Conservation (phyloP, 2,797 vertebrate genomes). For the Pantherophis alleghaniensis region DNA sequence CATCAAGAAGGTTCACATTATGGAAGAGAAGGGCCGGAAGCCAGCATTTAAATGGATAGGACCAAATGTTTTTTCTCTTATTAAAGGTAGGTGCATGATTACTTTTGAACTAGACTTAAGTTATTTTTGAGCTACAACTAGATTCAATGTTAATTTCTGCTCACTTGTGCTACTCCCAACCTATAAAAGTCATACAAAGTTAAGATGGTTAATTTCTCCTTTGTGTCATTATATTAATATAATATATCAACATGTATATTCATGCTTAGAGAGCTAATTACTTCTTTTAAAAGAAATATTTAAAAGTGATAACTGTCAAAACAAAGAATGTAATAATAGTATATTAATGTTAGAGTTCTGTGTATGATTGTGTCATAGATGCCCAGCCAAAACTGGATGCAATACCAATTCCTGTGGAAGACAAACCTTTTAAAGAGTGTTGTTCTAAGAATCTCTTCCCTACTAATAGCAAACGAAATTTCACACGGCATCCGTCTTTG, state of each 20-base stretch:
- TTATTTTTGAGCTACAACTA: slow-evolving; percentile 3
- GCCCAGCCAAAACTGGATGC: slow-evolving; percentile 50
- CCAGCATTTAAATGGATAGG: slow-evolving; percentile 95
- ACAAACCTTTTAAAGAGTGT: slow-evolving; percentile 76
- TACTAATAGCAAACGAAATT: slow-evolving; percentile 78
- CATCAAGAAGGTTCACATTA: slow-evolving; percentile 94
- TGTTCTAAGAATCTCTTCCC: slow-evolving; percentile 94
- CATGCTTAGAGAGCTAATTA: not conserved
- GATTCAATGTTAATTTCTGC: not conserved
- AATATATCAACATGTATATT: not conserved
- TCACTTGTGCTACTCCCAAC: not conserved
- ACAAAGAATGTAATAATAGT: not conserved
- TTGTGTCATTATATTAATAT: not conserved
- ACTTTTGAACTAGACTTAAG: not conserved
- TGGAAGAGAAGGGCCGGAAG: slow-evolving; percentile 88
- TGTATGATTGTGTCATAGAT: slow-evolving; percentile 58
- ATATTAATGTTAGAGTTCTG: slow-evolving; percentile 14
- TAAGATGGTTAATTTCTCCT: not conserved
- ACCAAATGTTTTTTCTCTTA: slow-evolving; percentile 77
- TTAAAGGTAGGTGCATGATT: slow-evolving; percentile 72
- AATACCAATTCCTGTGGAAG: slow-evolving; percentile 60
- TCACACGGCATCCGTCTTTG: slow-evolving; percentile 92
- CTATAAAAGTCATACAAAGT: not conserved
- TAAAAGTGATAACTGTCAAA: not conserved
- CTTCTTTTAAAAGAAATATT: not conserved